Conservation (phyloP, 1,140 invertebrate genomes). For the Sycophaga agraensis region DNA sequence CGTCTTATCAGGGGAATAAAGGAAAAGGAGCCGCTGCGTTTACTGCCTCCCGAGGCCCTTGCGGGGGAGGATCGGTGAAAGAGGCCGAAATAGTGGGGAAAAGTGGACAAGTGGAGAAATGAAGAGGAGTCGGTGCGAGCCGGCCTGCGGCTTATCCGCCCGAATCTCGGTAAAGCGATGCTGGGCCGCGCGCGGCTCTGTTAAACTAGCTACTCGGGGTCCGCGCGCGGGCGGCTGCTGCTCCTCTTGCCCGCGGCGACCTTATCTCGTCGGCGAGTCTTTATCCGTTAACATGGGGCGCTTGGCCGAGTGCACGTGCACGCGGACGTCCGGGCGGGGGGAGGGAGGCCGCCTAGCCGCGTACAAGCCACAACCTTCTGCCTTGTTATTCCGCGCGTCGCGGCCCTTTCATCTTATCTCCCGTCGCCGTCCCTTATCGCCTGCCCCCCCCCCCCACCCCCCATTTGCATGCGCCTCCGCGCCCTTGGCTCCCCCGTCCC, state of each 20-base stretch:
- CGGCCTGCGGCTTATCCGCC: not conserved
- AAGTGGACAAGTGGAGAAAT: too few species aligned
- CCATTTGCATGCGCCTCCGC: slow-evolving; percentile 13
- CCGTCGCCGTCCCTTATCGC: not conserved
- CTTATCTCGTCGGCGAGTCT: slow-evolving; percentile 5
- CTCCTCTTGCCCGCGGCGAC: not conserved
- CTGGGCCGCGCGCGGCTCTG: not conserved
- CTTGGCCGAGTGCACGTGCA: not conserved
- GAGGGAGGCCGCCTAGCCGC: not conserved
- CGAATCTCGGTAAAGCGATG: not conserved
- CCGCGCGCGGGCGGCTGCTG: too few species aligned
- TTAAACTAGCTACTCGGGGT: slow-evolving; percentile 2
- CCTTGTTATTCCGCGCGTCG: slow-evolving; percentile 9
- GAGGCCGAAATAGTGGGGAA: too few species aligned
- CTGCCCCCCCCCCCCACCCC: not conserved
- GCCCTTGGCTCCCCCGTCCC: too few species aligned
- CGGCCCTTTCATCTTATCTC: slow-evolving; percentile 13
- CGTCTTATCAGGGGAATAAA: too few species aligned
- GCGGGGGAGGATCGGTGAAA: too few species aligned
- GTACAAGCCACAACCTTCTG: not conserved
- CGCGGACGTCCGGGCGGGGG: not conserved
- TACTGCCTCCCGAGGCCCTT: too few species aligned
- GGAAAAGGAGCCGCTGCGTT: too few species aligned
- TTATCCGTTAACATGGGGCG: not conserved
- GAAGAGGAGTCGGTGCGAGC: too few species aligned